Evolutionary conservation across 2,888 invertebrate species (phyloP).

Genomic region (Ichneumoninae sp.): DNA sequence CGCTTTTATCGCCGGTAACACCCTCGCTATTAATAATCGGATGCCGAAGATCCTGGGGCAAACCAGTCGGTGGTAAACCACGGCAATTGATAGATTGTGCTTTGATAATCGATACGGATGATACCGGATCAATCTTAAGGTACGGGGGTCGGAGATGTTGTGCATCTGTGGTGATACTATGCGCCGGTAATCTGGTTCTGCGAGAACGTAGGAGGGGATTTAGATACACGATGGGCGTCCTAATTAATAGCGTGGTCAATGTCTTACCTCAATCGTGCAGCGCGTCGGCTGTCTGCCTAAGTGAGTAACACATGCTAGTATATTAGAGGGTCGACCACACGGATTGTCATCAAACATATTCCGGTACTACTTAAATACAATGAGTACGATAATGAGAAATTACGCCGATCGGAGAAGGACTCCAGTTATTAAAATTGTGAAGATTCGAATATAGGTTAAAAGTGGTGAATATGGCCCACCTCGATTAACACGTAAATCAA

Average conservation of each 20-base stretch:
- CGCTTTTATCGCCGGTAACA: neutral
- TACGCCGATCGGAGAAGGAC: too few relatives aligned
- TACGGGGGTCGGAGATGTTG: neutral
- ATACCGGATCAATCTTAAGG: conserved; percentile 25
- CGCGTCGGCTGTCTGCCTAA: neutral
- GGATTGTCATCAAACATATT: neutral
- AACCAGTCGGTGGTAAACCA: conserved; percentile 20
- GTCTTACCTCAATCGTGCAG: conserved; percentile 24
- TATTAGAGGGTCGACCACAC: neutral
- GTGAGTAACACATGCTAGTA: neutral
- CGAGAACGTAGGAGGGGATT: conserved; percentile 12
- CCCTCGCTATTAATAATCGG: conserved; percentile 37
- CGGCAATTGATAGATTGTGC: conserved; percentile 50
- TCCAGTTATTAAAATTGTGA: too few relatives aligned
- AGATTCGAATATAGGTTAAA: too few relatives aligned
- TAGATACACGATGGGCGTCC: conserved; percentile 20
- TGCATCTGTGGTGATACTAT: neutral
- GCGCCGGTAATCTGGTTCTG: conserved; percentile 33
- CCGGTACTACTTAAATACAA: neutral
- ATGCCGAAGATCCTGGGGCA: conserved; percentile 29
- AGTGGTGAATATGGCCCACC: too few relatives aligned
- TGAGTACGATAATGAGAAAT: too few relatives aligned
- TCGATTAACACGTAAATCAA: too few relatives aligned
- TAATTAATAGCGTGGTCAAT: conserved; percentile 41
- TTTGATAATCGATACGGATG: conserved; percentile 52